Evolutionary conservation across 2,113 vertebrate species (phyloP).

Genomic region (Caranx melampygus): DNA sequence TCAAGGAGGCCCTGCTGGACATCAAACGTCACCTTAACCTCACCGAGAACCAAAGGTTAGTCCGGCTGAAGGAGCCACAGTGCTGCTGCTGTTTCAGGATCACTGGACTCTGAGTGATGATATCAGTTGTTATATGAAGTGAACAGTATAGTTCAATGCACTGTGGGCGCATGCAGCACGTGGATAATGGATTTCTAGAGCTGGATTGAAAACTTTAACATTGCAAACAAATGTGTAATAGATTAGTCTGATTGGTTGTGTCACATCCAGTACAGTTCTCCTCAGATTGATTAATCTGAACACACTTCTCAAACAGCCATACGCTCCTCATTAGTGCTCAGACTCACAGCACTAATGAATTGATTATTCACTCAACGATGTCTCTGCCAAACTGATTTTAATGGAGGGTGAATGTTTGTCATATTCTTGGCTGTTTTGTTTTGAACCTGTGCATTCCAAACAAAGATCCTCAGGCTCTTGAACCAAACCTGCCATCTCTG

Average conservation of each 20-base stretch:
- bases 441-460: conserved; percentile 17
- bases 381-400: conserved; percentile 65
- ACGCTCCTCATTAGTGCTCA: conserved; percentile 52
- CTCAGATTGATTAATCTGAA: conserved; percentile 44
- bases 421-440: conserved; percentile 32
- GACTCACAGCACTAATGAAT: conserved; percentile 51
- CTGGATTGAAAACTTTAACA: neutral
- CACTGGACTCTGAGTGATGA: neutral
- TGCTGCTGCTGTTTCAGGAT: neutral
- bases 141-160: neutral
- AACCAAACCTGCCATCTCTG: conserved; percentile 14
- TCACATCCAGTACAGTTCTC: conserved; percentile 42
- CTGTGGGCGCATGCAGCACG: neutral
- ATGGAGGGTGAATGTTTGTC: conserved; percentile 42
- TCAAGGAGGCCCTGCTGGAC: conserved; percentile 96
- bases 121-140: neutral
- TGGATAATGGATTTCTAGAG: neutral
- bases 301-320: conserved; percentile 39
- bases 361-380: conserved; percentile 40
- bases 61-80: neutral
- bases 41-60: conserved; percentile 93
- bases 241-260: conserved; percentile 40
- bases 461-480: conserved; percentile 30
- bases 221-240: neutral
- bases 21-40: conserved; percentile 98